Evolutionary conservation across 2,888 invertebrate genomes (phyloP), one percentile per base, ranked within the genome.

Genomic region (Watsonalla binaria): DNA sequence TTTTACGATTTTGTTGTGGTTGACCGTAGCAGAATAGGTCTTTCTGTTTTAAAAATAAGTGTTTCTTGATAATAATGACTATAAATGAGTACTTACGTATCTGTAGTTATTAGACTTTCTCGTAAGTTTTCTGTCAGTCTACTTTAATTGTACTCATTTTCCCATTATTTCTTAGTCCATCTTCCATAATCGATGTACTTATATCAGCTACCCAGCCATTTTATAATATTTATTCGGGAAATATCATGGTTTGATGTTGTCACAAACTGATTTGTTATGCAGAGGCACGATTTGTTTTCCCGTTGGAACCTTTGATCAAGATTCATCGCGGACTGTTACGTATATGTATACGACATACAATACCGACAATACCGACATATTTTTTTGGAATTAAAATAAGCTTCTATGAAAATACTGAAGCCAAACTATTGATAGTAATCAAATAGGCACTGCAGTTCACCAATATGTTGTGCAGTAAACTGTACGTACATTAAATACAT

Each of bases 1-100:
- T 42, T 42, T 6, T 11, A 1, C 11, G 42, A 39, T 7, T 11
- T 8, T 6, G 6, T 37, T 37, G 61, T 61, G 61, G 60, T 57
- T 62, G 55, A 57, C 59, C 58, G 6, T 37, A 37, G 37, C 6
- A 24, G 24, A 24, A 24, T 24, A 24, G 24, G 24, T 4, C 24
- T 24, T 1, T 37, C 9, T 37, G 9, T 37, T 8, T 37, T 9
- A 37, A 9, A 7, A 11, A 11, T 11, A 65, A 58, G 55, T 61
- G 58, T 50, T 46, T 11, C 11, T 42, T 11, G 42, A 42, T 2
- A 11, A 24, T 24, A 4, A 24, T 24, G 24, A 24, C 24, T 1
- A 24, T 24, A 4, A 24, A 24, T 24, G 24, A 24, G 4, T 24
- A 24, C 24, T 24, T 24, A 24, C 24, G 24, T 24, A 24, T 24